Evolutionary conservation across 2,888 invertebrate genomes (phyloP).

Genomic region (Argynnis bischoffii): DNA sequence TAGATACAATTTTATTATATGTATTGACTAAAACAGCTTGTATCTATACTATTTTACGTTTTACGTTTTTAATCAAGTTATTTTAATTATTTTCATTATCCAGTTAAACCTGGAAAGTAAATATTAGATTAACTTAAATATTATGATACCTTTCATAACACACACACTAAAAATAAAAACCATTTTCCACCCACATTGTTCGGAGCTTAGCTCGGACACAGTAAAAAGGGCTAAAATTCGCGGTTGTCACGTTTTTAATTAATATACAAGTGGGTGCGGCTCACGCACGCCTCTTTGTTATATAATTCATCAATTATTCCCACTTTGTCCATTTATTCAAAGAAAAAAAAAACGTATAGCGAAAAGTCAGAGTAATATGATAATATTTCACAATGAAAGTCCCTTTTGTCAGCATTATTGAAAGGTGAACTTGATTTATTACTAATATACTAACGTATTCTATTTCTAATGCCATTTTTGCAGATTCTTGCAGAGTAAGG

Average conservation of each 20-base stretch:
- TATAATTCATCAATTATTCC: conserved; percentile 67
- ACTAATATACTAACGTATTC: neutral
- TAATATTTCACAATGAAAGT: conserved; percentile 8
- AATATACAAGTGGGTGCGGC: conserved; percentile 68
- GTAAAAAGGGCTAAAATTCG: conserved; percentile 67
- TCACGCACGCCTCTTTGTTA: conserved; percentile 54
- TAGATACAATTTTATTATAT: no score
- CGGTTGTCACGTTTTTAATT: conserved; percentile 78
- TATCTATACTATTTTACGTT: no score
- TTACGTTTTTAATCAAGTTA: no score
- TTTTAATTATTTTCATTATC: no score
- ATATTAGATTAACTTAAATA: no score
- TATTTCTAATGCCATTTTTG: neutral
- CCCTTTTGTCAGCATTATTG: conserved; percentile 15
- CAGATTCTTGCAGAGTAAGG: neutral
- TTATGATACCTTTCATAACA: no score
- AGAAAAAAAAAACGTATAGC: neutral
- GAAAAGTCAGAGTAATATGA: conserved; percentile 16
- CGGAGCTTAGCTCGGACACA: conserved; percentile 51
- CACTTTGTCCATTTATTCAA: conserved; percentile 14
- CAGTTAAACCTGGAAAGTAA: neutral
- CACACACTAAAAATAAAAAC: conserved; percentile 1
- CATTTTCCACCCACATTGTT: conserved; percentile 44
- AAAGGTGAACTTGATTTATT: conserved; percentile 16
- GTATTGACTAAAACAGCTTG: no score